A percentile compares a stretch with the other conserved stretches of the same genome.
phyloP scores from a whole-genome alignment of 2,113 vertebrate species.

The Campylomormyrus tamandua region DNA sequence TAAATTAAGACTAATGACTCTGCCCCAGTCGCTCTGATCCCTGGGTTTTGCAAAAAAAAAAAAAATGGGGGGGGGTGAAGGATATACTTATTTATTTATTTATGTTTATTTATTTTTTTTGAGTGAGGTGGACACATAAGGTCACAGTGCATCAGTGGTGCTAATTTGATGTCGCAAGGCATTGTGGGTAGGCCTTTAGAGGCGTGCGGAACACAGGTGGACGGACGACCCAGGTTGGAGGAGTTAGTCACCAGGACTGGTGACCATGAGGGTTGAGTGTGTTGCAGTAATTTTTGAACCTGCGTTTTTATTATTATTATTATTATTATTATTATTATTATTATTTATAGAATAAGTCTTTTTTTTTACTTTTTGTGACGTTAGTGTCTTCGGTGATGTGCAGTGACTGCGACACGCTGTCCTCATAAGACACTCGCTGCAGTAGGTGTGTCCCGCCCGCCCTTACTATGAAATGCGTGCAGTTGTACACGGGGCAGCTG shows the following conservation, averaged over 20 bases:
- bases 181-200: background rate
- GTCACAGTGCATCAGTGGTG: background rate
- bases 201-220: background rate
- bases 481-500: slow-evolving; percentile 20
- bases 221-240: background rate
- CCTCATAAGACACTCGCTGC: too few species aligned
- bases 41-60: background rate
- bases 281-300: background rate
- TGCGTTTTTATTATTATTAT: background rate
- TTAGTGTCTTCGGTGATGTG: background rate
- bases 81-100: background rate
- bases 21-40: background rate
- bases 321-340: background rate
- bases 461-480: slow-evolving; percentile 35
- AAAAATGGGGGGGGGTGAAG: background rate
- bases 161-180: background rate
- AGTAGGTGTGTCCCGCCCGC: background rate
- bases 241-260: background rate
- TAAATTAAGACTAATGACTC: slow-evolving; percentile 24
- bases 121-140: background rate
- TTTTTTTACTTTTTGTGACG: background rate
- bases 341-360: background rate
- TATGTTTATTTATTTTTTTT: background rate
- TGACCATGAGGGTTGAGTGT: background rate
- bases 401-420: slow-evolving; percentile 1